Evolutionary conservation across 2,888 invertebrate genomes (phyloP).

Genomic region (Oconnorella tubifera): DNA sequence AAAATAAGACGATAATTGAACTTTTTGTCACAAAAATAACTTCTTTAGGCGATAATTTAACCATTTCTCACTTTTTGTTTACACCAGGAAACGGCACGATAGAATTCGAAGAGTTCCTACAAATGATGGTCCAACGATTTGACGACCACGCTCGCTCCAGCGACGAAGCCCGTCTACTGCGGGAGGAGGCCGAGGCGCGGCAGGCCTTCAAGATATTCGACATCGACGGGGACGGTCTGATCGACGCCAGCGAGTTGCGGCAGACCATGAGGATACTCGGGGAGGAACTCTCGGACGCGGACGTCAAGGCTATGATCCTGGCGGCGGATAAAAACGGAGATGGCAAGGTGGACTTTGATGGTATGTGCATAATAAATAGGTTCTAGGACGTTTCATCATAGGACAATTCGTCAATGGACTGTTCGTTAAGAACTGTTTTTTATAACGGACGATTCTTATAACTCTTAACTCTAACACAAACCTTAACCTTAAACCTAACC

Average conservation of each 20-base stretch:
- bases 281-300: slow-evolving; percentile 49
- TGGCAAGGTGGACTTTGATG: slow-evolving; percentile 53
- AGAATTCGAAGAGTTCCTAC: slow-evolving; percentile 49
- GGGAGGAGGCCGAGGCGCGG: slow-evolving; percentile 26
- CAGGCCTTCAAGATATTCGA: slow-evolving; percentile 33
- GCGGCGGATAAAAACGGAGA: slow-evolving; percentile 52
- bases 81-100: slow-evolving; percentile 37
- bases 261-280: slow-evolving; percentile 51
- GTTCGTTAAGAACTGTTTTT: too few species aligned
- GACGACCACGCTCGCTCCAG: not conserved
- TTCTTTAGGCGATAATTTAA: too few species aligned
- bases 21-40: too few species aligned
- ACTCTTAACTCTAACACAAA: too few species aligned
- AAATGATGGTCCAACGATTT: slow-evolving; percentile 32
- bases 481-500: too few species aligned
- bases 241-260: slow-evolving; percentile 50
- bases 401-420: too few species aligned
- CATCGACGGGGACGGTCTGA: slow-evolving; percentile 41
- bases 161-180: not conserved
- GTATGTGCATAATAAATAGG: slow-evolving; percentile 38
- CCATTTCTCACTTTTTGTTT: too few species aligned
- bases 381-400: too few species aligned
- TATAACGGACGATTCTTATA: too few species aligned
- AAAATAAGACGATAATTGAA: too few species aligned
- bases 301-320: slow-evolving; percentile 50